Evolutionary conservation across 1,140 invertebrate genomes (phyloP).

Genomic region (Kradibia gibbosae): DNA sequence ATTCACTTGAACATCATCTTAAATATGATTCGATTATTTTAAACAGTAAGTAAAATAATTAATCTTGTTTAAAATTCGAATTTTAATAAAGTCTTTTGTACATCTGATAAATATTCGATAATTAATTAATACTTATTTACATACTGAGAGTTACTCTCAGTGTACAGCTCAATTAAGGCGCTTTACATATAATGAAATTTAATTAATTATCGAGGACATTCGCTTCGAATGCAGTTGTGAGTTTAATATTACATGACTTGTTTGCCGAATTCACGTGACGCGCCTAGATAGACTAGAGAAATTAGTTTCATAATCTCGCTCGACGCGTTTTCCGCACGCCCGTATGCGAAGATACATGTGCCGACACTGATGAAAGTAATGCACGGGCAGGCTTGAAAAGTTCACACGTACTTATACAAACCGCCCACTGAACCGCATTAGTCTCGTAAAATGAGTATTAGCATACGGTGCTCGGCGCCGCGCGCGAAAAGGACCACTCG

Average conservation of each 20-base stretch:
- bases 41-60: too few relatives aligned
- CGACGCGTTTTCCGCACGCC: constrained; percentile 52
- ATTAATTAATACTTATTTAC: constrained; percentile 13
- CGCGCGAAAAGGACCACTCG: background rate
- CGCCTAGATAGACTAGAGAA: constrained; percentile 53
- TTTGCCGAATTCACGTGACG: constrained; percentile 42
- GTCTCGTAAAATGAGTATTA: constrained; percentile 24
- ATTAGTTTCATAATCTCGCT: constrained; percentile 58
- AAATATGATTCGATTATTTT: too few relatives aligned
- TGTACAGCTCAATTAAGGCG: constrained; percentile 1
- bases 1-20: too few relatives aligned
- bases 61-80: too few relatives aligned
- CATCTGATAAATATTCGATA: background rate
- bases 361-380: constrained; percentile 50
- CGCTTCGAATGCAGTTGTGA: background rate
- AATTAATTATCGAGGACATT: constrained; percentile 25
- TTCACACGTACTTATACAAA: constrained; percentile 21
- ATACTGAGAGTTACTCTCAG: background rate
- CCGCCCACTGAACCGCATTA: background rate
- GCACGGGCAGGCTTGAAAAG: constrained; percentile 18
- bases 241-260: constrained; percentile 45
- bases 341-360: constrained; percentile 39
- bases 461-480: background rate
- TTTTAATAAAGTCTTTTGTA: too few relatives aligned
- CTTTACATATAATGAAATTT: background rate